Evolutionary conservation across 2,113 vertebrate genomes (phyloP).

Genomic region (Xiphias gladius): DNA sequence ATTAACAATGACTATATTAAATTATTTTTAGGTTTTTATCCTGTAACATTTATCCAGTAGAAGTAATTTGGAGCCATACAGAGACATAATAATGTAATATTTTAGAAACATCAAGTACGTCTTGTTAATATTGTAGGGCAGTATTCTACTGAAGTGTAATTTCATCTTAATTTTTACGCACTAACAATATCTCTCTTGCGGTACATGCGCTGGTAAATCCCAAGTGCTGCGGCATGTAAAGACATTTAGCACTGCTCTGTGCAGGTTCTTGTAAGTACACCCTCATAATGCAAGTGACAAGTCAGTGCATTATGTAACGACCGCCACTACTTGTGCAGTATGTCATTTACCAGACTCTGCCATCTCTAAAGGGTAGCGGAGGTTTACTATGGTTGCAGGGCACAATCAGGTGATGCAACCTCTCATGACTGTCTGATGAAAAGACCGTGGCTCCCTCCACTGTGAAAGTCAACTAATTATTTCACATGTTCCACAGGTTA

Average conservation of each 20-base stretch:
- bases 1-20: too few species aligned
- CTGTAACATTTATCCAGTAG: neutral
- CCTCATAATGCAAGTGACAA: slow-evolving; percentile 4
- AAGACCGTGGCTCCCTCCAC: neutral
- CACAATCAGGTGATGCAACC: slow-evolving; percentile 65
- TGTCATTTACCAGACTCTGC: neutral
- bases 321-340: slow-evolving; percentile 1
- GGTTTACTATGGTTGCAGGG: slow-evolving; percentile 33
- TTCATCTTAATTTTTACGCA: neutral
- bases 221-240: neutral
- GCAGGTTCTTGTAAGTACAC: neutral
- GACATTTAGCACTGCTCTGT: neutral
- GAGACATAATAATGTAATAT: too few species aligned
- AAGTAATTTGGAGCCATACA: too few species aligned
- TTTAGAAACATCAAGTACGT: too few species aligned
- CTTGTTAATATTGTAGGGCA: too few species aligned
- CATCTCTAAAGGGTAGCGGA: slow-evolving; percentile 37
- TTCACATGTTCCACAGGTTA: slow-evolving; percentile 62
- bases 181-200: neutral
- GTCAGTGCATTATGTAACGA: slow-evolving; percentile 21
- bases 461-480: slow-evolving; percentile 57
- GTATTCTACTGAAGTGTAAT: too few species aligned
- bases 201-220: neutral
- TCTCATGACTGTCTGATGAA: slow-evolving; percentile 57
- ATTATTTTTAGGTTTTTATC: too few species aligned